Percentiles rank a stretch among this genome's conserved stretches.
Evolutionary conservation across 2,888 invertebrate species (phyloP).

Genomic region (Formica aserva): DNA sequence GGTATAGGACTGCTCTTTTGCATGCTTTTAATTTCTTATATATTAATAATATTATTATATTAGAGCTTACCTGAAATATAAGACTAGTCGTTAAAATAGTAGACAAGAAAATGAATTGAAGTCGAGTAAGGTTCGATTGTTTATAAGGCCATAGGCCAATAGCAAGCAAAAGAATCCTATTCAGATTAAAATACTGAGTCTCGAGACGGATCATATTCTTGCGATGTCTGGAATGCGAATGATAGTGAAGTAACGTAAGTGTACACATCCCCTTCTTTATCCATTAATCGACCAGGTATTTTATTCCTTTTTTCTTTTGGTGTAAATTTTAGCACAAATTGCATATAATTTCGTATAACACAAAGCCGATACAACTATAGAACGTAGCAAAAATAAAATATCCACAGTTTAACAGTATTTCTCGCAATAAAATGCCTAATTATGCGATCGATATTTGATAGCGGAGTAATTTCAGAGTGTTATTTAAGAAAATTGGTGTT

Average conservation of each 20-base stretch:
- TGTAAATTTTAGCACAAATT: conserved; percentile 4
- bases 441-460: neutral
- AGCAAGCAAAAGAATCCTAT: neutral
- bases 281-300: neutral
- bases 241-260: neutral
- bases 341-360: neutral
- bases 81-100: neutral
- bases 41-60: too few relatives aligned
- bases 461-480: neutral
- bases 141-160: conserved; percentile 16
- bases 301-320: neutral
- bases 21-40: too few relatives aligned
- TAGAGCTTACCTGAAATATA: neutral
- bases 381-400: neutral
- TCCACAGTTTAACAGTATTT: neutral
- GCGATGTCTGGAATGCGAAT: neutral
- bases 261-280: neutral
- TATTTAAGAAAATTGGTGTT: neutral
- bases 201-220: neutral
- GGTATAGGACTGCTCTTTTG: too few relatives aligned
- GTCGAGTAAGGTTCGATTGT: neutral
- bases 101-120: neutral
- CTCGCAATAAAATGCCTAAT: neutral
- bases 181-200: neutral
- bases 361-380: neutral